Evolutionary conservation across 2,888 invertebrate species (phyloP).

Genomic region (Lepidonotus clava): DNA sequence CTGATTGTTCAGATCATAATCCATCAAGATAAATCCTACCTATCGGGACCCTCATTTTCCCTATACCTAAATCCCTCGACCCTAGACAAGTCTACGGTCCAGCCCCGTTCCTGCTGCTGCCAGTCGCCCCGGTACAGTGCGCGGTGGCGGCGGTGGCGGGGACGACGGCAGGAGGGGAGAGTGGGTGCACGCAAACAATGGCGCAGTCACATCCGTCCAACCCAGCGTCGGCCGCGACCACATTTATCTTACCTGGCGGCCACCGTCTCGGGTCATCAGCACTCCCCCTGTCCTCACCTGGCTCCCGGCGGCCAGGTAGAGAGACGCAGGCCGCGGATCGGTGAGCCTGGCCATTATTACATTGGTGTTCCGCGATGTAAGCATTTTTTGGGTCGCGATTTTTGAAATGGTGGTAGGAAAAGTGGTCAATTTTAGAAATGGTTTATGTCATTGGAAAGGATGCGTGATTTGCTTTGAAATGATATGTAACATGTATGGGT

Average conservation of each 20-base stretch:
- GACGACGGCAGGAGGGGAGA: background rate
- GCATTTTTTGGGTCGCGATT: no score
- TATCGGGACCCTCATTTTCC: no score
- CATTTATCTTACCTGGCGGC: constrained; percentile 22
- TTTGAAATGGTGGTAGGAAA: no score
- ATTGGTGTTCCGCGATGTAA: no score
- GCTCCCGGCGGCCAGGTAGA: background rate
- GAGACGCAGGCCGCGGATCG: background rate
- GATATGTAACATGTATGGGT: no score
- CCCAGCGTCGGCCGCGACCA: background rate
- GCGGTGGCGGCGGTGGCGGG: background rate
- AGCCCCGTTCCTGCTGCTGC: constrained; percentile 21
- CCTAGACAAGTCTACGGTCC: no score
- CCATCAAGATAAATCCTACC: no score
- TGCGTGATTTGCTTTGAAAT: no score
- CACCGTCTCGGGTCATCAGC: constrained; percentile 12
- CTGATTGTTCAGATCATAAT: no score
- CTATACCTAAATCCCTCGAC: no score
- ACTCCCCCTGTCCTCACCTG: background rate
- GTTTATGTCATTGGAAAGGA: no score
- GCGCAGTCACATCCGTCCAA: background rate
- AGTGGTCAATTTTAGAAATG: no score
- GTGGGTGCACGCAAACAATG: constrained; percentile 10
- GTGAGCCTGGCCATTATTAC: background rate
- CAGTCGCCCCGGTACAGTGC: background rate